A percentile compares a stretch with the other conserved stretches of the same genome.
Evolutionary conservation across 2,113 vertebrate genomes (phyloP).

Genomic region (Myotis yumanensis): DNA sequence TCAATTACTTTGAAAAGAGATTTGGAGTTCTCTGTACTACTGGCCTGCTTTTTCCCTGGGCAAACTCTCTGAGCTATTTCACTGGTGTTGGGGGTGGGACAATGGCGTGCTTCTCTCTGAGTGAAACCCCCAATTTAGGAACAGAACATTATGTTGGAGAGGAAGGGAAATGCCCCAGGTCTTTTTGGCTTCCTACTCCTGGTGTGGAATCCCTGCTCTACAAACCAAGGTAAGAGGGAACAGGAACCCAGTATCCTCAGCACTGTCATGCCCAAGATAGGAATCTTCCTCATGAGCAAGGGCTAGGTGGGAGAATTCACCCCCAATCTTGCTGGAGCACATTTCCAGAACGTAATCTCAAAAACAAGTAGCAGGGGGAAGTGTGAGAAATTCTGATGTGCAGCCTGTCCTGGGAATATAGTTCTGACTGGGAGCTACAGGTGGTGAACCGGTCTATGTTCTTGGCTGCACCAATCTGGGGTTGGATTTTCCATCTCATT

Average conservation of each 20-base stretch:
- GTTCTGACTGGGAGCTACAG: not conserved
- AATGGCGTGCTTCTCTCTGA: not conserved
- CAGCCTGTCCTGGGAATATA: not conserved
- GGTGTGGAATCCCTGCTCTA: not conserved
- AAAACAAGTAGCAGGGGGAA: not conserved
- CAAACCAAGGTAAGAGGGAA: not conserved
- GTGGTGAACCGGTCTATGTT: not conserved
- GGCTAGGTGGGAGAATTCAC: not conserved
- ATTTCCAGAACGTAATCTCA: not conserved
- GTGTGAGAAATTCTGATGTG: not conserved
- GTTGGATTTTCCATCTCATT: not conserved
- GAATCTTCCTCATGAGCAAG: not conserved
- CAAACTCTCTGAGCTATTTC: not conserved
- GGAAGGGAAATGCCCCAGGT: not conserved
- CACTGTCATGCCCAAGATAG: not conserved
- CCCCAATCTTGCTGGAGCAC: not conserved
- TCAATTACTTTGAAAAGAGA: not conserved
- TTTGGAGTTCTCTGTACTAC: not conserved
- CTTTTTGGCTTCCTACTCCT: not conserved
- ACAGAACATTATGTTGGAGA: not conserved
- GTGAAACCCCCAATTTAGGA: not conserved
- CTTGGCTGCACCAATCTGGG: not conserved
- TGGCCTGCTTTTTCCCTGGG: not conserved
- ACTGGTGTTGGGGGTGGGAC: not conserved
- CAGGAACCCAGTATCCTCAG: not conserved